Conservation (phyloP, 2,888 invertebrate species). For the Heliconius erato region DNA sequence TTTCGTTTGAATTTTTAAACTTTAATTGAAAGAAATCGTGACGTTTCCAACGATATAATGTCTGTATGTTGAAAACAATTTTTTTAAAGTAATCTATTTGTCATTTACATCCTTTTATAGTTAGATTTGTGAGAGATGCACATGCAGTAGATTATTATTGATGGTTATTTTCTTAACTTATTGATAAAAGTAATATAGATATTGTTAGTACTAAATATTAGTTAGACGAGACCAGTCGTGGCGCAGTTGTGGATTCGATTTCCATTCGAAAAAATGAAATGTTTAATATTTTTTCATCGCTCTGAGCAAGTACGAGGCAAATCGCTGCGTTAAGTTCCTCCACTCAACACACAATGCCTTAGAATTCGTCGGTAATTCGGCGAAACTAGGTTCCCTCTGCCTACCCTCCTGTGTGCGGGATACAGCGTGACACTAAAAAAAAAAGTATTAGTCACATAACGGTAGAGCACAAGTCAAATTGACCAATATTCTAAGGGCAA, state of each 20-base stretch:
- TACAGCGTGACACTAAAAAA: neutral
- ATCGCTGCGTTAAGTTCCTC: neutral
- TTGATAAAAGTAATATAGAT: too few relatives aligned
- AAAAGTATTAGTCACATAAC: neutral
- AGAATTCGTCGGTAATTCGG: too few relatives aligned
- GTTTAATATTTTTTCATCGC: too few relatives aligned
- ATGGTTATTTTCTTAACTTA: too few relatives aligned
- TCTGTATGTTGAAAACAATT: neutral
- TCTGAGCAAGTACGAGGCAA: too few relatives aligned
- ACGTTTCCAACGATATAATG: neutral
- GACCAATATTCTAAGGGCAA: constrained; percentile 75
- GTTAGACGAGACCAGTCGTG: too few relatives aligned
- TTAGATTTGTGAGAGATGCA: neutral
- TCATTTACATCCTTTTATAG: neutral
- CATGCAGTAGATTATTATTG: neutral
- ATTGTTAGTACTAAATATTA: too few relatives aligned
- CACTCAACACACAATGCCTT: neutral
- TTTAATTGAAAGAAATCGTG: neutral
- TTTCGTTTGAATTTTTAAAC: neutral
- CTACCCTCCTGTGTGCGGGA: too few relatives aligned
- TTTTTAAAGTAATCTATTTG: neutral
- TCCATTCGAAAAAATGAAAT: too few relatives aligned
- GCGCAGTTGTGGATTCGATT: neutral
- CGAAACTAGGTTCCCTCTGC: neutral
- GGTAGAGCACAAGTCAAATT: constrained; percentile 54